Conservation (phyloP, 2,797 vertebrate genomes). For the Mus spretus region DNA sequence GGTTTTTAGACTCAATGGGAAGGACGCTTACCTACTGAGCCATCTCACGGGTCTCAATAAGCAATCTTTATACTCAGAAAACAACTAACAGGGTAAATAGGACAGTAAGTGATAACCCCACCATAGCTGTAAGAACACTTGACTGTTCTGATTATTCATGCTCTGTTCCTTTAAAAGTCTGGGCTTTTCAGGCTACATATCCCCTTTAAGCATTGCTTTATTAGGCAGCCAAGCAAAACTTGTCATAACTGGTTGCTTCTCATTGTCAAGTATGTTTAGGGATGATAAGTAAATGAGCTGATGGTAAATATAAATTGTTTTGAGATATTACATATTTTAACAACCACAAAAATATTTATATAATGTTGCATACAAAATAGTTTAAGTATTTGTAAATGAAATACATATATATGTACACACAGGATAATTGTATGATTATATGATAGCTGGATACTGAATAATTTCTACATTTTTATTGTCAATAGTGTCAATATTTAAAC, state of each 20-base stretch:
- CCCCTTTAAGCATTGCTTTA: neutral
- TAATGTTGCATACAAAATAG: conserved; percentile 42
- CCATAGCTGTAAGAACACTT: neutral
- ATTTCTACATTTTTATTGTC: conserved; percentile 3
- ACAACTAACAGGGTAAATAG: neutral
- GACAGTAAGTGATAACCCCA: neutral
- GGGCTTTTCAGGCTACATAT: conserved; percentile 4
- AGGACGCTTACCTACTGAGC: neutral
- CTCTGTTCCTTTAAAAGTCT: neutral
- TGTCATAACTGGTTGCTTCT: neutral
- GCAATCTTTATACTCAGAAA: neutral
- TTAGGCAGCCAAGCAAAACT: neutral
- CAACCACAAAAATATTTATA: conserved; percentile 13
- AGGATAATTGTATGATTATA: neutral
- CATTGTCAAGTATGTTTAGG: neutral
- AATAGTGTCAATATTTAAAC: neutral
- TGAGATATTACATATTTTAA: conserved; percentile 42
- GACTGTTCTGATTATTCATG: neutral
- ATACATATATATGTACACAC: neutral
- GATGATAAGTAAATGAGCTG: conserved; percentile 53
- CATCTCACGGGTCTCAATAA: neutral
- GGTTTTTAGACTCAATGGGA: neutral
- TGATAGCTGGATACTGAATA: neutral
- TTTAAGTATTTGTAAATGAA: neutral
- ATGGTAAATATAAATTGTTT: conserved; percentile 34